Base-by-base conservation (phyloP, 2,113 vertebrate species). In the Pongo pygmaeus region DNA sequence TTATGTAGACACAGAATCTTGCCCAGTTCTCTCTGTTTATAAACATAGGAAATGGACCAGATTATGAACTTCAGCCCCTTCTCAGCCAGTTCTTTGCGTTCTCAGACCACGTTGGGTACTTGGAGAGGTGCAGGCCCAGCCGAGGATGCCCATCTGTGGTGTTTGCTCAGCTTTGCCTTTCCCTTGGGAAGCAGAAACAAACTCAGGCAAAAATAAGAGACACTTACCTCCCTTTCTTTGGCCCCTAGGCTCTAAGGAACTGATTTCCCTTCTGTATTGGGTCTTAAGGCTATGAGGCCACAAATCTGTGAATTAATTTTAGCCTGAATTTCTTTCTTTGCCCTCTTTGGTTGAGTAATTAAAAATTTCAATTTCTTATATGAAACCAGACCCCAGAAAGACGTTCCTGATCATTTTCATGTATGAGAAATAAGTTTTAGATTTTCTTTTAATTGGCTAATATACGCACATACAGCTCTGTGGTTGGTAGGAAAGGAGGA, bases 281-380 rank as follows among this genome's bases (percentile, higher is more conserved):
- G 75, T 74, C 57, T 97, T 75, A 64, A 89, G 69, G 64, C 40
- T 78, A 12, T 25, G 48, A 81, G 38, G 59, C 46, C 20, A 91
- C n/a, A 89, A 43, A 52, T 94, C 55, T 95, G 9, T 81, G 61
- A 86, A 27, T 91, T 86, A 46, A 80, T 92, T 97, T 97, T 95
- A 78, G 59, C 22, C 27, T 84, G 69, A 91, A 81, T 93, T 95
- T 94, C 40, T 88, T 43, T 94, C 46, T 88, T 43, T 92, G 46
- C 17, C 16, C 20, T 8, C 25, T 93, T 91, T 87, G 61, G 20
- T 46, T 22, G 11, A 32, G 59, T 84, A 93, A 10, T 95, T 96
- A 93, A 87, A 97, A 90, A 94, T 94, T 97, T 94, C 87, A 95
- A 43, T 88, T 43, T 91, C 22, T 86, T 87, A 84, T 70, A 38